Percentiles rank a stretch among this genome's conserved stretches.
Conservation (phyloP, 2,113 vertebrate species). For the Riparia riparia region DNA sequence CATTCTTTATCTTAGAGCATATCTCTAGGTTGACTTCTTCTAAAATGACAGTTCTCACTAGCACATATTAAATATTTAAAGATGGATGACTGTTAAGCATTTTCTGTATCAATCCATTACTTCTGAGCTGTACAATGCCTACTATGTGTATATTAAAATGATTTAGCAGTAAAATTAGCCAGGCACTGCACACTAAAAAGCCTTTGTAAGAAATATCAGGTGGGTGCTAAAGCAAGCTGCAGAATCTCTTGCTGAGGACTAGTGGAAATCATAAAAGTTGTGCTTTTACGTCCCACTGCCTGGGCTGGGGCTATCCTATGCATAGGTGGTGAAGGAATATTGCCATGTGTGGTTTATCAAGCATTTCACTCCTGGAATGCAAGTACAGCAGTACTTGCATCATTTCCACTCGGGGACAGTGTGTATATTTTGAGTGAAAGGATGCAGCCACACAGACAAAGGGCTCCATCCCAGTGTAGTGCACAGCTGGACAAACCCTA, state of each 20-base stretch:
- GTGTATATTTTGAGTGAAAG: accelerated
- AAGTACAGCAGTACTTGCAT: neutral
- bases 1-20: neutral
- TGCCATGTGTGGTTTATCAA: neutral
- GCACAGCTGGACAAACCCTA: neutral
- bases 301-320: neutral
- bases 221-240: neutral
- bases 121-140: neutral
- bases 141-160: neutral
- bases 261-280: neutral
- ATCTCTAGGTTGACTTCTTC: neutral
- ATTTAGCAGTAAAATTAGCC: neutral
- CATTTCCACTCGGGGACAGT: neutral
- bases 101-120: neutral
- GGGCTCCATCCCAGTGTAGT: neutral
- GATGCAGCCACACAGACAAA: neutral
- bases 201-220: neutral
- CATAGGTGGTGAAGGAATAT: neutral
- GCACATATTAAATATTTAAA: neutral
- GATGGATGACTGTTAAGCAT: neutral
- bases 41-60: neutral
- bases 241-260: neutral
- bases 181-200: neutral
- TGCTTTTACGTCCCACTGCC: neutral
- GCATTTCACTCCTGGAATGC: neutral